A percentile compares a stretch with the other conserved stretches of the same genome.
phyloP scores from a whole-genome alignment of 2,888 invertebrate genomes.

The Tenthredo mesomela region DNA sequence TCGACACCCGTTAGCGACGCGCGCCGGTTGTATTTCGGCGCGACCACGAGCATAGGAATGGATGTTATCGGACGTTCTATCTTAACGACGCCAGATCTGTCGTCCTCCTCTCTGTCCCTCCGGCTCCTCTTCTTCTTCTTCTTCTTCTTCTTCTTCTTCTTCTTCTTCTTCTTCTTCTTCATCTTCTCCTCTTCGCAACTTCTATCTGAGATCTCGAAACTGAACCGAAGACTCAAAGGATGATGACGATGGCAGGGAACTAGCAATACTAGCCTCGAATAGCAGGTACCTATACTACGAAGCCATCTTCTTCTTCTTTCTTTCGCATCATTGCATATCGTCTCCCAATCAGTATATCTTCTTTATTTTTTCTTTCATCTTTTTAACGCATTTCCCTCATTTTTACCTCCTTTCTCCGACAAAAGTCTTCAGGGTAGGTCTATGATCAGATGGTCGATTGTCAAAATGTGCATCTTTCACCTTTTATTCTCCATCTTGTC shows the following conservation, averaged over 20 bases:
- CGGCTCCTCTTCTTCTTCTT: conserved; percentile 14
- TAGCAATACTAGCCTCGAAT: conserved; percentile 13
- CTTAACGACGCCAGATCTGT: conserved; percentile 56
- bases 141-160: background rate
- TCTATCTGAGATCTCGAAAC: conserved; percentile 38
- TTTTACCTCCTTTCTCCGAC: background rate
- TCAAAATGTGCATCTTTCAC: background rate
- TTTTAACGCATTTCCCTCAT: background rate
- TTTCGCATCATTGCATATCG: background rate
- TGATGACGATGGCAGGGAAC: background rate
- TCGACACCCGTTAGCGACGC: conserved; percentile 37
- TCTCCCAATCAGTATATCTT: background rate
- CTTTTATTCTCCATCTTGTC: background rate
- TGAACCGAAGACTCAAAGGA: conserved; percentile 21
- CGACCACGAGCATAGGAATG: conserved; percentile 49
- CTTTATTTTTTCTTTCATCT: background rate
- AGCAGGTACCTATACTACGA: background rate
- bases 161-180: background rate
- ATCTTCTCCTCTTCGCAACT: conserved; percentile 30
- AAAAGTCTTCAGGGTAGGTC: background rate
- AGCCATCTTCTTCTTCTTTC: background rate
- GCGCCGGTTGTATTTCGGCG: conserved; percentile 51
- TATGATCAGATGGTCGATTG: background rate
- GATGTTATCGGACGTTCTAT: conserved; percentile 54
- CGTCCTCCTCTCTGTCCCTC: conserved; percentile 46